Base-by-base conservation (phyloP, 35 echinoderm and acorn worm species). In the Amphiura filiformis region DNA sequence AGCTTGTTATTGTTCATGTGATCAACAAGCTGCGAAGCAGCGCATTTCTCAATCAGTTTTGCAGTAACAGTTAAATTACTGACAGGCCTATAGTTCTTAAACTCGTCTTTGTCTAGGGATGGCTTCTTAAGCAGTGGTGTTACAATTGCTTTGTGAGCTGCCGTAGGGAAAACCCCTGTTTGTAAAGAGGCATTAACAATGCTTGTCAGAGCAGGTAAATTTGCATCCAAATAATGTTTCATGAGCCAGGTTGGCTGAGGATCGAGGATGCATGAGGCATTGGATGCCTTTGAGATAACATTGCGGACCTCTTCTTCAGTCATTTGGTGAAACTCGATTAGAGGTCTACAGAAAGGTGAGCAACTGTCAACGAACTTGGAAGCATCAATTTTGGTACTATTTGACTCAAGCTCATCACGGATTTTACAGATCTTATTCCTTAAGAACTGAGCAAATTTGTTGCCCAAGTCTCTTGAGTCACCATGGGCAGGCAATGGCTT, bases 21-120 rank as follows among this genome's bases (percentile, higher is more conserved):
- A 78, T 77, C 85, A 15, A 42, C 40, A 13, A 87, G 35, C 41
- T 31, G 1, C 35, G 35, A 37, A 87, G 65, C 77, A 36, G 38
- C 85, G 78, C 77, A 37, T 78, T 87, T 88, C 70, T 88, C 86
- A 88, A 88, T 80, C 22, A 88, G 31, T 39, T 88, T 88, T 47
- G 76, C 86, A 56, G 80, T 28, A 80, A 88, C 79, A 35, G 26
- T 80, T 15, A 88, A 38, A 88, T 80, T 88, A 31, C 76, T 26
- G 20, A 88, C 41, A n/a, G 75, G 86, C 13, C 75, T 88, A 35
- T 88, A 88, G 31, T 80, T 88, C 33, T 36, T 47, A 39, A 88
- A 39, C 22, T 39, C 39, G 42, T 87, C 52, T 79, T 42, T 88
- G 76, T 80, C 86, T 20, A 88, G 86, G 20, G 35, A 32, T 47